Percentiles rank a stretch among this genome's conserved stretches.
Evolutionary conservation across 2,888 invertebrate genomes (phyloP).

Genomic region (Scotopteryx bipunctaria): DNA sequence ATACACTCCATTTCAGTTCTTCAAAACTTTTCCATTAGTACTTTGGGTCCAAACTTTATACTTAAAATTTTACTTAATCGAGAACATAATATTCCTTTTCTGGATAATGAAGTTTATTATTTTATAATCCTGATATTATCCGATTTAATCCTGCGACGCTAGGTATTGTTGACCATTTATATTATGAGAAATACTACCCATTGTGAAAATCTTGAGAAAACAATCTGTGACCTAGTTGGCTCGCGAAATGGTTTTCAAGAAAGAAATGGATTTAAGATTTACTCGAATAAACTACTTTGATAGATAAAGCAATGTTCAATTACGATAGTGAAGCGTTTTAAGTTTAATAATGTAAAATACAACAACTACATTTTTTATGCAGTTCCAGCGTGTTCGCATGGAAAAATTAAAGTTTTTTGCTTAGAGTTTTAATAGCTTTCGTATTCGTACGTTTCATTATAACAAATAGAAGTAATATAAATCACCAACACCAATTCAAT

Average conservation of each 20-base stretch:
- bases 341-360: neutral
- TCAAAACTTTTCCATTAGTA: slow-evolving; percentile 67
- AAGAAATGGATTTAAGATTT: slow-evolving; percentile 30
- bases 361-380: too few species aligned
- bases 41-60: slow-evolving; percentile 59
- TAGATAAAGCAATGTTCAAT: slow-evolving; percentile 30
- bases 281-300: slow-evolving; percentile 25
- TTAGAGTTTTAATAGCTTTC: too few species aligned
- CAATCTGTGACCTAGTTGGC: slow-evolving; percentile 34
- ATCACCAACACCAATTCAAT: too few species aligned
- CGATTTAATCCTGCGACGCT: slow-evolving; percentile 43
- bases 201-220: slow-evolving; percentile 35
- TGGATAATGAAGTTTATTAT: slow-evolving; percentile 50
- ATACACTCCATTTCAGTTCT: slow-evolving; percentile 51
- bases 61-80: slow-evolving; percentile 68
- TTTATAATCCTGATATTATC: slow-evolving; percentile 52
- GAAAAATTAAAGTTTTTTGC: too few species aligned
- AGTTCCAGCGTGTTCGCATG: too few species aligned
- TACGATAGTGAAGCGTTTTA: neutral
- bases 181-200: slow-evolving; percentile 17
- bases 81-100: slow-evolving; percentile 60
- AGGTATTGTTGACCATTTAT: slow-evolving; percentile 38
- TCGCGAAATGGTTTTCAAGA: slow-evolving; percentile 19
- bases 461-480: too few species aligned
- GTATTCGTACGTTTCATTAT: too few species aligned